A percentile compares a stretch with the other conserved stretches of the same genome.
These are phyloP conservation scores for Hippasteria phrygiana DNA, from an alignment of 53 echinoderm and acorn worm genomes.

Conservation along the genomic window DNA sequence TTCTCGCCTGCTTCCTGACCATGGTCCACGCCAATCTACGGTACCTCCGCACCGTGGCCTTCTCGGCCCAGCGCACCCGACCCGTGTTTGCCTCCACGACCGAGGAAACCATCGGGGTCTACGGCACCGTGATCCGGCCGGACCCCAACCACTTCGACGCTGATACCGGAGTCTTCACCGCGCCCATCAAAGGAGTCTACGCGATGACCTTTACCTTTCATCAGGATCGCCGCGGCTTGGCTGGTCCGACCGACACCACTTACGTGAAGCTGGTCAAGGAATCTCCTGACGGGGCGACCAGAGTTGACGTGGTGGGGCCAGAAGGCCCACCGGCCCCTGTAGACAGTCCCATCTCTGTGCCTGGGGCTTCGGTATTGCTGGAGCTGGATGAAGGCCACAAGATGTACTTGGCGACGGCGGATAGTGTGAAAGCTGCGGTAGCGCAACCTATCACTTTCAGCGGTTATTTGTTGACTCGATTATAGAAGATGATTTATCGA, in stretches of 20 bases:
- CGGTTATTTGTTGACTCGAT: slow-evolving; percentile 46
- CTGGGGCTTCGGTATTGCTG: neutral
- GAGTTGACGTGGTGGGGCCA: neutral
- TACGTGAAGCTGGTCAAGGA: slow-evolving; percentile 11
- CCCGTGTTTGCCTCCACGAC: neutral
- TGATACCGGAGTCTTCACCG: slow-evolving; percentile 39
- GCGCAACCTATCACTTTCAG: slow-evolving; percentile 25
- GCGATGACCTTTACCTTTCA: slow-evolving; percentile 40
- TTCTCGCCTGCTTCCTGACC: neutral
- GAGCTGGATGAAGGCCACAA: slow-evolving; percentile 29
- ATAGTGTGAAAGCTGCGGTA: neutral
- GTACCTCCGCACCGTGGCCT: slow-evolving; percentile 55
- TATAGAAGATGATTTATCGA: neutral
- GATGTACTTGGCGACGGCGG: neutral
- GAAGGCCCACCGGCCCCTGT: neutral
- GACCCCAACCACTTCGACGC: slow-evolving; percentile 20
- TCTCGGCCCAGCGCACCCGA: slow-evolving; percentile 39
- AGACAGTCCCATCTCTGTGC: neutral
- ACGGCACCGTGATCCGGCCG: neutral
- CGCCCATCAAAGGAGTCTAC: slow-evolving; percentile 29
- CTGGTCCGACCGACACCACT: neutral
- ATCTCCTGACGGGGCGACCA: neutral
- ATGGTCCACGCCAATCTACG: slow-evolving; percentile 9
- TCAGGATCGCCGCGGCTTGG: neutral
- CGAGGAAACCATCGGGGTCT: neutral